A percentile compares a stretch with the other conserved stretches of the same genome.
phyloP scores from a whole-genome alignment of 2,797 vertebrate species.

The Coranthus polyacanthus region DNA sequence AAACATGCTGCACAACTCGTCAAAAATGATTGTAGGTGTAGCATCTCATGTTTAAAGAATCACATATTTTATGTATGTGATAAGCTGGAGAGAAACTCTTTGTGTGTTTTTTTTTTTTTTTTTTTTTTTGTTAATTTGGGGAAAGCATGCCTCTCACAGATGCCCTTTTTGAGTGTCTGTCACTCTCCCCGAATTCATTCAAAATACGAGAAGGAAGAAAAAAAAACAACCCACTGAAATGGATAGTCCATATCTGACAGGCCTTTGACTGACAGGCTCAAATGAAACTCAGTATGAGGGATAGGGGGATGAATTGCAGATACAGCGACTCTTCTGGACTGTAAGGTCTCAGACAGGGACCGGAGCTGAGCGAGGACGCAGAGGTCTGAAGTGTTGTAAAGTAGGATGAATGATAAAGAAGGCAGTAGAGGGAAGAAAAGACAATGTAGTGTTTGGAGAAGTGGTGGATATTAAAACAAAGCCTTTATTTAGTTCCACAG shows the following conservation, averaged over 20 bases:
- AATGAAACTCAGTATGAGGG: conserved; percentile 82
- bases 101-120: conserved; percentile 32
- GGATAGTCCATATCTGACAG: conserved; percentile 76
- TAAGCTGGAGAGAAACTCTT: conserved; percentile 23
- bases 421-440: neutral
- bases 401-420: conserved; percentile 43
- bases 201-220: conserved; percentile 58
- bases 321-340: conserved; percentile 61
- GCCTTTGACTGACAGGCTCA: conserved; percentile 81
- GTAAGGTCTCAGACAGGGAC: conserved; percentile 48
- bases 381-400: conserved; percentile 32
- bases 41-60: neutral
- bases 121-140: conserved; percentile 38
- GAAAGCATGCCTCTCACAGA: conserved; percentile 53
- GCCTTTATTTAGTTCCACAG: conserved; percentile 13
- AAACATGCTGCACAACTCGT: too few species aligned
- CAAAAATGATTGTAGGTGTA: too few species aligned
- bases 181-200: conserved; percentile 72
- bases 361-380: conserved; percentile 36
- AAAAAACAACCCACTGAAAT: conserved; percentile 72
- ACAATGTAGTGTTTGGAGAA: conserved; percentile 15
- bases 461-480: conserved; percentile 30
- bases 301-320: conserved; percentile 75
- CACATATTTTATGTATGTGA: conserved; percentile 11
- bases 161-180: conserved; percentile 66